Percentiles rank a stretch among this genome's conserved stretches.
phyloP scores from a whole-genome alignment of 2,888 invertebrate genomes.

The Drosophila ezoana region DNA sequence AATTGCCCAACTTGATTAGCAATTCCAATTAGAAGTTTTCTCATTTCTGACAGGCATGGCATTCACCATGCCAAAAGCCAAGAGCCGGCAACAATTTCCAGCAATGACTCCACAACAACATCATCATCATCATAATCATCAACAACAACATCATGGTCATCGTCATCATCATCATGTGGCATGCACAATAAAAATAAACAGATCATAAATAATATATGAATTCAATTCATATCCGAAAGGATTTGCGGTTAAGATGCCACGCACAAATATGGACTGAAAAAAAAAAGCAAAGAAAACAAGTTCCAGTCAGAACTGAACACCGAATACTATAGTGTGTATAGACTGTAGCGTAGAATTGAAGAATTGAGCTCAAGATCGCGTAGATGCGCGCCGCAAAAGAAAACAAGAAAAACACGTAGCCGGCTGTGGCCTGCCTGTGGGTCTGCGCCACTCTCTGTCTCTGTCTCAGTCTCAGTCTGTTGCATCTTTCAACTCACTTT shows the following conservation, averaged over 20 bases:
- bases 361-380: slow-evolving; percentile 66
- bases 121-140: slow-evolving; percentile 10
- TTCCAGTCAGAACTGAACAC: slow-evolving; percentile 33
- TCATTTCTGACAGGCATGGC: slow-evolving; percentile 70
- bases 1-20: slow-evolving; percentile 78
- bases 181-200: slow-evolving; percentile 79
- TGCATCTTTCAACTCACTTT: slow-evolving; percentile 71
- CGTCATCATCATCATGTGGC: slow-evolving; percentile 62
- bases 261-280: slow-evolving; percentile 68
- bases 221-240: slow-evolving; percentile 81
- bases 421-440: slow-evolving; percentile 1
- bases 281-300: slow-evolving; percentile 45
- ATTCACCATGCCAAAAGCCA: slow-evolving; percentile 37
- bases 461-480: slow-evolving; percentile 11
- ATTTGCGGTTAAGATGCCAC: slow-evolving; percentile 77
- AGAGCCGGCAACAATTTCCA: slow-evolving; percentile 38
- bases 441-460: background rate
- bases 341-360: slow-evolving; percentile 18
- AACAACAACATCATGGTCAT: slow-evolving; percentile 15
- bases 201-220: slow-evolving; percentile 81
- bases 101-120: background rate
- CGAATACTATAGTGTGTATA: slow-evolving; percentile 9
- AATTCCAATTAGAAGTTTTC: slow-evolving; percentile 80
- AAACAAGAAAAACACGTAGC: slow-evolving; percentile 79
- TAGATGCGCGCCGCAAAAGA: slow-evolving; percentile 66